Base-by-base conservation (phyloP, 1,140 invertebrate genomes). In the Atopsyche davidsoni region DNA sequence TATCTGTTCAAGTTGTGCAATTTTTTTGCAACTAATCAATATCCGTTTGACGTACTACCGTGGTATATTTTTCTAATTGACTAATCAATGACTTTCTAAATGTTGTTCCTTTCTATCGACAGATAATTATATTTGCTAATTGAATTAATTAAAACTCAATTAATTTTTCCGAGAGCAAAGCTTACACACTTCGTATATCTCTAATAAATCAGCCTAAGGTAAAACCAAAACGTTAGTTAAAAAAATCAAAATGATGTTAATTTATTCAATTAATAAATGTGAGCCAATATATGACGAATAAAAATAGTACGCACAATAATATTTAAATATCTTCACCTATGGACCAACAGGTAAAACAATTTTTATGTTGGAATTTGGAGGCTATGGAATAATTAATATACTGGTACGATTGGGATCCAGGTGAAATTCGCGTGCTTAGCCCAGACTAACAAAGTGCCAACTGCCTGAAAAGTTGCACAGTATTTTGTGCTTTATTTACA, bases 351-450 rank as follows among this genome's bases (percentile, higher is more conserved):
- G 35, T 38, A 19, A 38, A 38, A 38, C n/a, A n/a, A n/a, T n/a
- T n/a, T n/a, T n/a, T n/a, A n/a, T n/a, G n/a, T n/a, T n/a, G n/a
- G n/a, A n/a, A n/a, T n/a, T n/a, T n/a, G n/a, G 16, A 34, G 13
- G 39, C 11, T 22, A 24, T 24, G 24, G 3, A 4, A 25, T 43
- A 43, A 43, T 43, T 43, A 43, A 43, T 23, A 43, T 24, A 14
- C 24, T 16, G 18, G 11, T 14, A 46, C 28, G 18, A 28, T 46
- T 46, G 43, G 11, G 6, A 16, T 46, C 24, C 43, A 46, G 43
- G 43, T 46, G 43, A 32, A 34, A 46, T 31, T 46, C 16, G 28
- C 28, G n/a, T 24, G n/a, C 16, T 34, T 34, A 13, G n/a, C 3
- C n/a, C 32, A 34, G 3, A 3, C 11, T 13, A 34, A 13, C 3